Conservation (phyloP, 2,888 invertebrate genomes). For the Orthosia gracilis region DNA sequence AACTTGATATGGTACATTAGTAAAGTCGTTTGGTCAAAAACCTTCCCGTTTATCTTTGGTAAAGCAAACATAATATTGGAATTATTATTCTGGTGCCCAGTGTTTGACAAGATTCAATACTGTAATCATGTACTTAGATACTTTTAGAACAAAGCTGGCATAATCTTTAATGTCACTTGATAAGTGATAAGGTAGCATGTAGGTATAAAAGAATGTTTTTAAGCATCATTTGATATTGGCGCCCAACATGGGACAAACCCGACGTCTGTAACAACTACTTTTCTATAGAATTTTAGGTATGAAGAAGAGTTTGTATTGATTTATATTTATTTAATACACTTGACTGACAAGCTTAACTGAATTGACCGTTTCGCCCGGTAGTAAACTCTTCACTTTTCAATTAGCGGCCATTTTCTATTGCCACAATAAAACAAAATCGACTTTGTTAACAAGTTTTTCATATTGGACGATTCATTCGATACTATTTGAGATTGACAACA, state of each 20-base stretch:
- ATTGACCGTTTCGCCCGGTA: not conserved
- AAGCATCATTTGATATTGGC: not conserved
- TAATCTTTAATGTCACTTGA: no score
- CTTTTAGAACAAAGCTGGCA: no score
- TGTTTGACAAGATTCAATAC: not conserved
- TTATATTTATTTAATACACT: not conserved
- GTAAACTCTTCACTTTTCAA: not conserved
- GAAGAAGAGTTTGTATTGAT: not conserved
- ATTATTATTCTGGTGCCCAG: conserved; percentile 15
- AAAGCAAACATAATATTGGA: not conserved
- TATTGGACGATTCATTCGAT: not conserved
- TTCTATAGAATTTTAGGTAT: no score
- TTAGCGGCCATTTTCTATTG: not conserved
- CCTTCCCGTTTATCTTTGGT: not conserved
- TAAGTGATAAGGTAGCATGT: no score
- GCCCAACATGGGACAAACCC: conserved; percentile 18
- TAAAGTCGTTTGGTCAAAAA: not conserved
- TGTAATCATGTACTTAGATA: no score
- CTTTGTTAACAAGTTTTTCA: not conserved
- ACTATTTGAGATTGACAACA: not conserved
- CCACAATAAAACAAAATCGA: not conserved
- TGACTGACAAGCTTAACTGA: conserved; percentile 2
- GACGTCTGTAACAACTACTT: no score
- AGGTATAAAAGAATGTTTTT: no score
- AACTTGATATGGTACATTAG: not conserved